A percentile compares a stretch with the other conserved stretches of the same genome.
These are phyloP conservation scores for Tricholaema leucomelas DNA, from an alignment of 2,113 vertebrate genomes.

Conservation along the genomic window DNA sequence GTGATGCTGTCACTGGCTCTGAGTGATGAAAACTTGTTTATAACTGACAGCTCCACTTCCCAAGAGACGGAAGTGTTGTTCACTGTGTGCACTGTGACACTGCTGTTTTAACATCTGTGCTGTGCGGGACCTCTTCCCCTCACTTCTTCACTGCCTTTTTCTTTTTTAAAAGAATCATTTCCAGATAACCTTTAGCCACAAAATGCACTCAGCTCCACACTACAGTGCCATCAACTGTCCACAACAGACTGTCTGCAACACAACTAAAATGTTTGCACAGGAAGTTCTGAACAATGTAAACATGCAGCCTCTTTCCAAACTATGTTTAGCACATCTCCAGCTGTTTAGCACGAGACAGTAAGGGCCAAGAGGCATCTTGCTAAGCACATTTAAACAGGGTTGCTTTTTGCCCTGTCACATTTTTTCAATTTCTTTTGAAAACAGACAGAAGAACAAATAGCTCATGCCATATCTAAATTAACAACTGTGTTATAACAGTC, in stretches of 20 bases:
- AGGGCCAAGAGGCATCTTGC: not conserved
- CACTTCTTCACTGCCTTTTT: not conserved
- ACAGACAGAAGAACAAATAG: not conserved
- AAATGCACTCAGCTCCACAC: not conserved
- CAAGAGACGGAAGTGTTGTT: not conserved
- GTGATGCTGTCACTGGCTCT: not conserved
- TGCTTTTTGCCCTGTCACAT: not conserved
- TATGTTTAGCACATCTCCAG: not conserved
- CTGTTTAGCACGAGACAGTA: not conserved
- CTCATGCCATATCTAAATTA: rapidly evolving
- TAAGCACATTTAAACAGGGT: not conserved
- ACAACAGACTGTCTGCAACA: not conserved
- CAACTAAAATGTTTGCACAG: not conserved
- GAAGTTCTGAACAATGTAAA: not conserved
- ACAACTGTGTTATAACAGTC: not conserved
- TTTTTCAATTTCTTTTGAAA: not conserved
- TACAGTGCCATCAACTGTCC: not conserved
- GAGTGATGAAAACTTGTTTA: not conserved
- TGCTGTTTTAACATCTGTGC: slow-evolving; percentile 30
- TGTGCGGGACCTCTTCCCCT: not conserved
- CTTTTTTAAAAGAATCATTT: not conserved
- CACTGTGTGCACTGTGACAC: not conserved
- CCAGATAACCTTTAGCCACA: not conserved
- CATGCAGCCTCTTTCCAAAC: not conserved
- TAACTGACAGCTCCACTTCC: slow-evolving; percentile 15